phyloP scores from a whole-genome alignment of 2,888 invertebrate genomes.

The Lymantria dispar region DNA sequence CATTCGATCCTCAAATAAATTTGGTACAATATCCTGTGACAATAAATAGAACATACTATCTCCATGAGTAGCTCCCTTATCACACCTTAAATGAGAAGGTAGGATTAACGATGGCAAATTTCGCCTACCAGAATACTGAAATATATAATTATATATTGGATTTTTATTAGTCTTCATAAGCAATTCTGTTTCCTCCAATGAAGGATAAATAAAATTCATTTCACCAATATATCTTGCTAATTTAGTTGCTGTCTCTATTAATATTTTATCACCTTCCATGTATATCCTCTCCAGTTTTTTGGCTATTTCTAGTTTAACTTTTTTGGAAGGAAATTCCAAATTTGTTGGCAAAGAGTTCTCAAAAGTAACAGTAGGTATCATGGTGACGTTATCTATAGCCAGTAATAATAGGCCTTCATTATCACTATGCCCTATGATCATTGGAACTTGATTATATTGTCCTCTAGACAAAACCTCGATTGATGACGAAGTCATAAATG shows the following conservation, averaged over 20 bases:
- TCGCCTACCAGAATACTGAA: slow-evolving; percentile 53
- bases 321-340: slow-evolving; percentile 43
- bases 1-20: slow-evolving; percentile 52
- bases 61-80: slow-evolving; percentile 57
- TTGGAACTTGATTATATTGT: slow-evolving; percentile 58
- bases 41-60: slow-evolving; percentile 68
- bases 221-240: slow-evolving; percentile 57
- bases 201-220: slow-evolving; percentile 42
- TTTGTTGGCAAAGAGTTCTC: slow-evolving; percentile 60
- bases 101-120: slow-evolving; percentile 45
- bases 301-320: slow-evolving; percentile 38
- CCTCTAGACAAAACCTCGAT: slow-evolving; percentile 48
- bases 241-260: slow-evolving; percentile 44
- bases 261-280: slow-evolving; percentile 52
- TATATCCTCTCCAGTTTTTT: slow-evolving; percentile 56
- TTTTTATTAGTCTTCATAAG: slow-evolving; percentile 42
- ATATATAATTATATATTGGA: slow-evolving; percentile 55
- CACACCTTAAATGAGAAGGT: slow-evolving; percentile 29
- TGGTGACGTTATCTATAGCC: slow-evolving; percentile 51
- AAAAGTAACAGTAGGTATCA: slow-evolving; percentile 42
- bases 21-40: slow-evolving; percentile 39
- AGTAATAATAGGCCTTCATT: slow-evolving; percentile 59
- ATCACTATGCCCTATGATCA: slow-evolving; percentile 56
- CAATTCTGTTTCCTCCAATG: slow-evolving; percentile 53
- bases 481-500: slow-evolving; percentile 59